Conservation (phyloP, 1,140 invertebrate genomes). For the Aleiodes sp. region DNA sequence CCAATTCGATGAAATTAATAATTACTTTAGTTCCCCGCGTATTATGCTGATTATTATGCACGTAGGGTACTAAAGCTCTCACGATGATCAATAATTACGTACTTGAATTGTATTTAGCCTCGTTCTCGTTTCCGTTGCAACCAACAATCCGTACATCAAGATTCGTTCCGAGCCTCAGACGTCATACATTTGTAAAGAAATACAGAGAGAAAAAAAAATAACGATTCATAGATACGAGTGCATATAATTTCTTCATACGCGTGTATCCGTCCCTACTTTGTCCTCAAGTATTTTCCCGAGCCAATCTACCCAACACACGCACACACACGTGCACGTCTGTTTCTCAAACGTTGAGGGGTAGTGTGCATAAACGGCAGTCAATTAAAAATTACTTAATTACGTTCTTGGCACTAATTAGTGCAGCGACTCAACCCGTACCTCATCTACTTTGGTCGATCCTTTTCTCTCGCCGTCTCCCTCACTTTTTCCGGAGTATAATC, state of each 20-base stretch:
- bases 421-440: conserved; percentile 26
- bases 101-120: neutral
- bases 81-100: neutral
- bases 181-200: neutral
- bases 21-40: conserved; percentile 18
- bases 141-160: neutral
- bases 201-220: too few relatives aligned
- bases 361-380: conserved; percentile 63
- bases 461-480: conserved; percentile 18
- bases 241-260: neutral
- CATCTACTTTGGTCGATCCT: conserved; percentile 25
- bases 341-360: conserved; percentile 38
- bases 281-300: neutral
- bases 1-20: neutral
- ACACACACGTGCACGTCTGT: neutral
- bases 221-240: too few relatives aligned
- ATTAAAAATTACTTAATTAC: conserved; percentile 76
- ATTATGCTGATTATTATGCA: conserved; percentile 20
- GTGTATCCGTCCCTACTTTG: neutral
- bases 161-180: neutral
- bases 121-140: neutral
- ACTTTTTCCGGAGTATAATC: neutral
- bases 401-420: conserved; percentile 73
- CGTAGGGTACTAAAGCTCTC: conserved; percentile 4
- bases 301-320: conserved; percentile 15